Evolutionary conservation across 2,797 vertebrate genomes (phyloP).

Genomic region (Fundulus diaphanus): DNA sequence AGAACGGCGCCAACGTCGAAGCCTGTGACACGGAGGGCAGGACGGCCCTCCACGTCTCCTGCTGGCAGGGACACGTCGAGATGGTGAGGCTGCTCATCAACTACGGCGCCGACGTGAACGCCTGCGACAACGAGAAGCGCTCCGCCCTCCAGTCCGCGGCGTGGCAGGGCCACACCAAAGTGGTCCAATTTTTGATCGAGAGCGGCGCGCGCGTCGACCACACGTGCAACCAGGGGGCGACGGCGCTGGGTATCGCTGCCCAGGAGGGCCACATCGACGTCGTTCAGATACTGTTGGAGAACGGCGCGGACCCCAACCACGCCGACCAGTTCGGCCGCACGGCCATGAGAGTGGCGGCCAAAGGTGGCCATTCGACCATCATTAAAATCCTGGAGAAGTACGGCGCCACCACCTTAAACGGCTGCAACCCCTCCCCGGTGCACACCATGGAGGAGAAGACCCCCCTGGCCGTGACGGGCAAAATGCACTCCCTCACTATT

Average conservation of each 20-base stretch:
- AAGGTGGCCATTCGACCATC: conserved; percentile 93
- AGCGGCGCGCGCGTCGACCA: conserved; percentile 91
- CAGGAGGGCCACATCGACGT: conserved; percentile 98
- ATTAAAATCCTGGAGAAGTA: conserved; percentile 96
- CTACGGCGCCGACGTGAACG: conserved; percentile 91
- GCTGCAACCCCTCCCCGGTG: conserved; percentile 92
- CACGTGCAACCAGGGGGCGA: conserved; percentile 97
- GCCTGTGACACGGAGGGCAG: conserved; percentile 93
- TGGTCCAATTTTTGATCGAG: conserved; percentile 93
- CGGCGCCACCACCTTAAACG: conserved; percentile 90
- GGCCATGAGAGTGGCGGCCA: conserved; percentile 97
- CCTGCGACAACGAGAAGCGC: conserved; percentile 95
- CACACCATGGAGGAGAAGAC: conserved; percentile 95
- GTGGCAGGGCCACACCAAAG: conserved; percentile 95
- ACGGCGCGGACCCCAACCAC: conserved; percentile 94
- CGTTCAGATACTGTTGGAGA: conserved; percentile 92
- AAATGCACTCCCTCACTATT: conserved; percentile 93
- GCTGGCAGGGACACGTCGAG: conserved; percentile 98
- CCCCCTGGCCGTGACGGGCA: conserved; percentile 84
- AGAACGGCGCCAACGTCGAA: conserved; percentile 95
- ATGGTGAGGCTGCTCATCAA: conserved; percentile 94
- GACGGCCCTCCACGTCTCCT: conserved; percentile 97
- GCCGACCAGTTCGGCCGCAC: conserved; percentile 98
- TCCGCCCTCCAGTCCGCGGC: conserved; percentile 96
- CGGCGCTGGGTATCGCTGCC: conserved; percentile 96